phyloP scores from a whole-genome alignment of 1,140 invertebrate genomes.

The Drosophila burlai region DNA sequence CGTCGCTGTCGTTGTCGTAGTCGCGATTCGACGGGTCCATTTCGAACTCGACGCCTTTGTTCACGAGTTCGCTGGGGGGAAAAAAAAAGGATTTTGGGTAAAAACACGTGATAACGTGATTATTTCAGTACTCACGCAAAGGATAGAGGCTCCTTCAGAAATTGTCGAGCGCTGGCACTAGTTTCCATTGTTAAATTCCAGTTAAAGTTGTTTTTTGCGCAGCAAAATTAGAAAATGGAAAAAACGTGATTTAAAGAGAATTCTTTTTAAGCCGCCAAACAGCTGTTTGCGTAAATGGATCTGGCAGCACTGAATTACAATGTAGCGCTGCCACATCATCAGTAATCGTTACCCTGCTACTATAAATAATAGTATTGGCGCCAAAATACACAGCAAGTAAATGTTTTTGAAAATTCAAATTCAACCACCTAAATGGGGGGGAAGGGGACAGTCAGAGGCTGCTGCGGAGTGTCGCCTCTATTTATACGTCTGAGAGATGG shows the following conservation, averaged over 20 bases:
- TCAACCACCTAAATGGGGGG: no score
- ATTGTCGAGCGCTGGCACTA: slow-evolving; percentile 5
- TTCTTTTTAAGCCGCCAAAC: background rate
- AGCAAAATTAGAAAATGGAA: background rate
- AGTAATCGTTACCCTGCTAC: background rate
- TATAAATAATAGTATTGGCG: background rate
- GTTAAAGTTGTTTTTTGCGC: background rate
- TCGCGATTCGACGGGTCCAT: slow-evolving; percentile 57
- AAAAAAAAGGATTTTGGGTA: background rate
- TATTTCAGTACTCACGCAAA: slow-evolving; percentile 51
- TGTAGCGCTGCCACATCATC: background rate
- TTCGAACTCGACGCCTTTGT: slow-evolving; percentile 67
- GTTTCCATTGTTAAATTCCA: background rate
- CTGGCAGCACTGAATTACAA: background rate
- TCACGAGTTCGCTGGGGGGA: slow-evolving; percentile 59
- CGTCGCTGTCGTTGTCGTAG: slow-evolving; percentile 52
- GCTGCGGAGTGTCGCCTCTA: no score
- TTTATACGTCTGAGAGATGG: no score
- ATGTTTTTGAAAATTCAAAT: background rate
- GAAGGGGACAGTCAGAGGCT: no score
- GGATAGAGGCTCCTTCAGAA: slow-evolving; percentile 58
- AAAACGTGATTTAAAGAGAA: background rate
- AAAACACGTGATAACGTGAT: background rate
- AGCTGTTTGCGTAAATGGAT: background rate
- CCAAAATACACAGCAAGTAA: background rate